Conservation (phyloP, 2,888 invertebrate species). For the Drepana falcataria region DNA sequence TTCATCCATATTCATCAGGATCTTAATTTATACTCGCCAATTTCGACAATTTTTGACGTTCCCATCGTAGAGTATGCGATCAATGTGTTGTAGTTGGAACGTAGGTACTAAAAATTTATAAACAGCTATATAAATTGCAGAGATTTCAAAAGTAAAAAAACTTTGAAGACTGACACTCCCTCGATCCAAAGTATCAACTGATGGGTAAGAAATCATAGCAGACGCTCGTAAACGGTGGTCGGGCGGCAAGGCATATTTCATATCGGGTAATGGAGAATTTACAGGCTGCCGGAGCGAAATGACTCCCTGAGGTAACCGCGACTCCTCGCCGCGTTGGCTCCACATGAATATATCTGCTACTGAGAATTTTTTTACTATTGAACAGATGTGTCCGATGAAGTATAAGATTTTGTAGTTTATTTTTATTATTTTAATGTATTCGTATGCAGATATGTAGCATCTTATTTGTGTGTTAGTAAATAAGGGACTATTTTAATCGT, state of each 20-base stretch:
- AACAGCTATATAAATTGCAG: not conserved
- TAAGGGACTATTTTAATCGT: no score
- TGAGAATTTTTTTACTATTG: slow-evolving; percentile 11
- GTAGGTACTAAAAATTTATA: no score
- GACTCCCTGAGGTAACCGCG: slow-evolving; percentile 71
- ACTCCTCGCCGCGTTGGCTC: slow-evolving; percentile 34
- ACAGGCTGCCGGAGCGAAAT: slow-evolving; percentile 76
- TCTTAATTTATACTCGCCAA: no score
- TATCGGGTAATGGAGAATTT: slow-evolving; percentile 79
- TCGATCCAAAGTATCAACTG: slow-evolving; percentile 15
- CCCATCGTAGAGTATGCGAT: no score
- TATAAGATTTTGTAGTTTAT: no score
- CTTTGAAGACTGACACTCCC: not conserved
- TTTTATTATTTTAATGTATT: no score
- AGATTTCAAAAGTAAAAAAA: slow-evolving; percentile 16
- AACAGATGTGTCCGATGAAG: not conserved
- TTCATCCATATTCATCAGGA: no score
- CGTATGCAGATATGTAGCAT: no score
- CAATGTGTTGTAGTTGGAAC: no score
- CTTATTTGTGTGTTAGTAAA: no score
- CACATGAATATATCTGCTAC: slow-evolving; percentile 32
- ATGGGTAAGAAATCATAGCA: slow-evolving; percentile 48
- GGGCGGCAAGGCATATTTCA: slow-evolving; percentile 70
- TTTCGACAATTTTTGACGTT: no score
- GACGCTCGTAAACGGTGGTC: slow-evolving; percentile 50